These are phyloP conservation scores for Megathymus violae DNA, from an alignment of 1,140 invertebrate genomes.

Conservation along the genomic window DNA sequence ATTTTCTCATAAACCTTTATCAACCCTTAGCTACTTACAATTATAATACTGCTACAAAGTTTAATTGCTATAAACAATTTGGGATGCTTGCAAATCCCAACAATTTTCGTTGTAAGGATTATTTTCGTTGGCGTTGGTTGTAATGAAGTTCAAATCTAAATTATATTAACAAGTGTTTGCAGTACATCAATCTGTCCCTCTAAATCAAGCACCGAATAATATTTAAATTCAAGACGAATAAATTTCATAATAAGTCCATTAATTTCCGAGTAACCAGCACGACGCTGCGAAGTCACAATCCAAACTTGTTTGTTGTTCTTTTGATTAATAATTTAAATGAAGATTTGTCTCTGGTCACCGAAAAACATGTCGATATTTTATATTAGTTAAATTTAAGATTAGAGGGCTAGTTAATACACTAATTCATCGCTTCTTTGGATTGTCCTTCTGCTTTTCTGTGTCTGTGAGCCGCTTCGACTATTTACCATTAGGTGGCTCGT, in stretches of 20 bases:
- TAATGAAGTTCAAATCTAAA: constrained; percentile 41
- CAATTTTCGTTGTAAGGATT: constrained; percentile 46
- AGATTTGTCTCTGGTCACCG: too few species aligned
- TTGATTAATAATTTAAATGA: too few species aligned
- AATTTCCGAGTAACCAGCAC: constrained; percentile 7
- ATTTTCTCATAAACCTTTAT: constrained; percentile 25
- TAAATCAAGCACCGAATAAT: constrained; percentile 36
- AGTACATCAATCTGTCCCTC: constrained; percentile 17
- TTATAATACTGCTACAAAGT: constrained; percentile 33
- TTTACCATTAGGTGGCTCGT: too few species aligned
- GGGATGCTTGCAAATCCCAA: constrained; percentile 40
- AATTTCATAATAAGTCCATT: constrained; percentile 32
- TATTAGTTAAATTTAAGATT: too few species aligned
- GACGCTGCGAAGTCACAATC: not conserved
- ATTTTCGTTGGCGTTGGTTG: constrained; percentile 34
- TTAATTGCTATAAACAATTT: constrained; percentile 43
- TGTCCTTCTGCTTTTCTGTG: too few species aligned
- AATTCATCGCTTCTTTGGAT: too few species aligned
- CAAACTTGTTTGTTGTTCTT: too few species aligned
- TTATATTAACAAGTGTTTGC: constrained; percentile 36
- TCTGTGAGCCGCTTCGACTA: too few species aligned
- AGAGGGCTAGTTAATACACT: too few species aligned
- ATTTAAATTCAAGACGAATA: constrained; percentile 29
- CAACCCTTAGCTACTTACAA: constrained; percentile 14
- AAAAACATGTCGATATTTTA: too few species aligned